A percentile compares a stretch with the other conserved stretches of the same genome.
These are phyloP conservation scores for Salvator merianae DNA, from an alignment of 2,113 vertebrate species.

Conservation along the genomic window DNA sequence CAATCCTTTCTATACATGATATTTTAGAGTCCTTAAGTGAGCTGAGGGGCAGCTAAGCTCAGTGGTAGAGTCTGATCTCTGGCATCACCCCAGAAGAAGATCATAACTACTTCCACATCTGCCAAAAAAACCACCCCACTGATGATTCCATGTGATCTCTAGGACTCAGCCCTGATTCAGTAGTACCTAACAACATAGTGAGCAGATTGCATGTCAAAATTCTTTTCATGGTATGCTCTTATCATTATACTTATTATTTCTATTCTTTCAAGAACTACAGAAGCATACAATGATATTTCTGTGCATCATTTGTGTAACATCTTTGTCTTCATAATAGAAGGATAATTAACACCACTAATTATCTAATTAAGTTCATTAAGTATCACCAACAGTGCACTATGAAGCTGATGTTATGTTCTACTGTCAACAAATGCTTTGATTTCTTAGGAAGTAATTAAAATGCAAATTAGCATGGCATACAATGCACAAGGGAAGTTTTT, in stretches of 20 bases:
- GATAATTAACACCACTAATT: conserved; percentile 99
- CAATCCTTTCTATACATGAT: too few relatives aligned
- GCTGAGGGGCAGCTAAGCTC: neutral
- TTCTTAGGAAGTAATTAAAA: conserved; percentile 99
- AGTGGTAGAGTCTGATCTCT: too few relatives aligned
- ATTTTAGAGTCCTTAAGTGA: too few relatives aligned
- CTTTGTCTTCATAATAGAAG: conserved; percentile 94
- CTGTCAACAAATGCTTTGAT: conserved; percentile 96
- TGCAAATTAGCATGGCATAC: conserved; percentile 99
- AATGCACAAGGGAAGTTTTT: conserved; percentile 92
- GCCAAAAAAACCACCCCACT: too few relatives aligned
- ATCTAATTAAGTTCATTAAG: conserved; percentile 99
- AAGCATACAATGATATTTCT: conserved; percentile 66
- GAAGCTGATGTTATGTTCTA: conserved; percentile 98
- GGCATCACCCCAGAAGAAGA: too few relatives aligned
- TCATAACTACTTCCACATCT: too few relatives aligned
- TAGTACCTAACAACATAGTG: neutral
- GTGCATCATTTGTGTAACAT: conserved; percentile 84
- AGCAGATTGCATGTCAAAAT: neutral
- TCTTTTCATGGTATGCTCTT: conserved; percentile 17
- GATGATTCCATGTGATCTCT: too few relatives aligned
- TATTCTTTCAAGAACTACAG: conserved; percentile 50
- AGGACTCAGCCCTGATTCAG: too few relatives aligned
- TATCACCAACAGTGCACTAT: conserved; percentile 89
- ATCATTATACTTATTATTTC: neutral